A percentile compares a stretch with the other conserved stretches of the same genome.
Conservation (phyloP, 2,888 invertebrate species). For the Caprella mutica region DNA sequence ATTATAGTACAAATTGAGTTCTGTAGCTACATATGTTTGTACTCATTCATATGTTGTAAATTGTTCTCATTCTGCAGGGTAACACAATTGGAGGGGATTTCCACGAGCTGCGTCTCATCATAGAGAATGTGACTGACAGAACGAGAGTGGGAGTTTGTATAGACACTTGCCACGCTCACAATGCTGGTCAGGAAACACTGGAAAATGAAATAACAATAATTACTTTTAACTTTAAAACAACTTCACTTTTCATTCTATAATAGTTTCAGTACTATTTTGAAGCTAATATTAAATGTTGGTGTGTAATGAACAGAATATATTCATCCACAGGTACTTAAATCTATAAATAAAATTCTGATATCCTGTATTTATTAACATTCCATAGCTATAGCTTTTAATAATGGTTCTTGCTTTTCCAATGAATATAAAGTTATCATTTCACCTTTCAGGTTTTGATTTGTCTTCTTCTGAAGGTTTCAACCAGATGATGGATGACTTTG, state of each 20-base stretch:
- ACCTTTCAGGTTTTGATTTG: conserved; percentile 40
- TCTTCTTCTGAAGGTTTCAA: conserved; percentile 39
- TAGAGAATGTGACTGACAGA: conserved; percentile 36
- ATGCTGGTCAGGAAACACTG: conserved; percentile 43
- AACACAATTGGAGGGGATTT: conserved; percentile 40
- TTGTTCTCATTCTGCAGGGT: conserved; percentile 38
- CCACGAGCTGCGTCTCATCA: conserved; percentile 36
- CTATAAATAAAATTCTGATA: background rate
- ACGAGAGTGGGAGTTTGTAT: conserved; percentile 37
- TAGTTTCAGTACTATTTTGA: too few species aligned
- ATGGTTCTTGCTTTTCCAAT: too few species aligned
- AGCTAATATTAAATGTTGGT: too few species aligned
- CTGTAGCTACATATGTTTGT: too few species aligned
- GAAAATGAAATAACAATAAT: too few species aligned
- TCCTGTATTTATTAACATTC: too few species aligned
- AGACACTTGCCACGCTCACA: conserved; percentile 43
- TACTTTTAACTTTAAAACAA: too few species aligned
- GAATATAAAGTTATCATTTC: too few species aligned
- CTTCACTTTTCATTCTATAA: too few species aligned
- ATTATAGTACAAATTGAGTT: background rate
- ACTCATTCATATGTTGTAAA: background rate
- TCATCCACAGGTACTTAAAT: background rate
- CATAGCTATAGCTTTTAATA: too few species aligned
- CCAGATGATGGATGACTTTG: conserved; percentile 41
- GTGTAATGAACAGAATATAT: background rate